Evolutionary conservation across 2,888 invertebrate genomes (phyloP).

Genomic region (Ornithoptera alexandrae): DNA sequence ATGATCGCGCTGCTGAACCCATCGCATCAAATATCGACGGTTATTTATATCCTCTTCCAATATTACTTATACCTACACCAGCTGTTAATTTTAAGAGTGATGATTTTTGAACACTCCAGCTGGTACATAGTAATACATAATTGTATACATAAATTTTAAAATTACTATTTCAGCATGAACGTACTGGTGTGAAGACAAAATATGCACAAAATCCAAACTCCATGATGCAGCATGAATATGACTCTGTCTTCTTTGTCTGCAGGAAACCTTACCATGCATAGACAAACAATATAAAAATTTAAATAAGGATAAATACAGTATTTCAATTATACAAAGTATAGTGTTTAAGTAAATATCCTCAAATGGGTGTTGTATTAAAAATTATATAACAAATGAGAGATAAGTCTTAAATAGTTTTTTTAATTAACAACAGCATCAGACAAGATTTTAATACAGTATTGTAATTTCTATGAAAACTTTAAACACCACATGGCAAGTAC

Average conservation of each 20-base stretch:
- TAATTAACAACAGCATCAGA: slow-evolving; percentile 9
- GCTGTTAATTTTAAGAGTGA: too few species aligned
- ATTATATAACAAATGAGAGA: slow-evolving; percentile 9
- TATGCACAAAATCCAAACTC: slow-evolving; percentile 96
- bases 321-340: slow-evolving; percentile 14
- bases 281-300: not conserved
- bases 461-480: slow-evolving; percentile 14
- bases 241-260: slow-evolving; percentile 95
- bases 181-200: slow-evolving; percentile 88
- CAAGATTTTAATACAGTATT: slow-evolving; percentile 24
- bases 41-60: too few species aligned
- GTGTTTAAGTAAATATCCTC: slow-evolving; percentile 10
- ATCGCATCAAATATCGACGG: too few species aligned
- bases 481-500: not conserved
- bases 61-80: too few species aligned
- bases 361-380: slow-evolving; percentile 12
- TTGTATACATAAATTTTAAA: not conserved
- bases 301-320: slow-evolving; percentile 12
- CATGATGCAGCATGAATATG: slow-evolving; percentile 95
- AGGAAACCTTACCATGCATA: slow-evolving; percentile 82
- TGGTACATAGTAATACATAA: too few species aligned
- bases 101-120: too few species aligned
- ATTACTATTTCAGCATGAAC: slow-evolving; percentile 82
- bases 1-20: too few species aligned
- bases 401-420: slow-evolving; percentile 8